A percentile compares a stretch with the other conserved stretches of the same genome.
phyloP scores from a whole-genome alignment of 2,113 vertebrate genomes.

The Tupaia tana region DNA sequence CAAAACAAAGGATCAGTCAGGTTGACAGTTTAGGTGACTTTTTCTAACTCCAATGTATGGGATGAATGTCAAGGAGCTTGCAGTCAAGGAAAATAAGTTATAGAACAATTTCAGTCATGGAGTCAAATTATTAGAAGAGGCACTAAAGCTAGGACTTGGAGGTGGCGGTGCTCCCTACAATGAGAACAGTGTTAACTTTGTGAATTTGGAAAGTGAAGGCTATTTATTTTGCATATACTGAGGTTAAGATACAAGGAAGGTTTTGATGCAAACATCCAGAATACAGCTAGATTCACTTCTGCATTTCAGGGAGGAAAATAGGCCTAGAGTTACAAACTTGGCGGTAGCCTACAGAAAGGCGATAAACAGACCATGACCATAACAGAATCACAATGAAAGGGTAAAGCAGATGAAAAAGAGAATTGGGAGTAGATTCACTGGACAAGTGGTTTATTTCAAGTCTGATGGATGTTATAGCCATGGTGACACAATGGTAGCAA shows the following conservation, averaged over 20 bases:
- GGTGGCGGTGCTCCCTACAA: neutral
- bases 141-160: neutral
- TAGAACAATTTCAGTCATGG: neutral
- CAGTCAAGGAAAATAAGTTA: neutral
- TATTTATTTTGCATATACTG: neutral
- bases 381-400: neutral
- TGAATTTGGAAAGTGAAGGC: neutral
- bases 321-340: neutral
- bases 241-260: neutral
- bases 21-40: neutral
- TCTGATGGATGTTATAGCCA: neutral
- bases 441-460: neutral
- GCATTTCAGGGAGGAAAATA: neutral
- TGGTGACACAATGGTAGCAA: too few species aligned
- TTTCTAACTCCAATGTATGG: neutral
- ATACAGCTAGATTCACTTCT: neutral
- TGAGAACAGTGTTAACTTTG: neutral
- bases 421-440: neutral
- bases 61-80: neutral
- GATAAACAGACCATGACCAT: neutral
- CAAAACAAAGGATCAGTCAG: neutral
- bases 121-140: neutral
- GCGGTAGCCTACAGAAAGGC: neutral
- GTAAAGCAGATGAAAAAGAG: neutral
- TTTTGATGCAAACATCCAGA: neutral